A percentile compares a stretch with the other conserved stretches of the same genome.
These are phyloP conservation scores for Moxostoma hubbsi DNA, from an alignment of 2,797 vertebrate species.

Conservation along the genomic window DNA sequence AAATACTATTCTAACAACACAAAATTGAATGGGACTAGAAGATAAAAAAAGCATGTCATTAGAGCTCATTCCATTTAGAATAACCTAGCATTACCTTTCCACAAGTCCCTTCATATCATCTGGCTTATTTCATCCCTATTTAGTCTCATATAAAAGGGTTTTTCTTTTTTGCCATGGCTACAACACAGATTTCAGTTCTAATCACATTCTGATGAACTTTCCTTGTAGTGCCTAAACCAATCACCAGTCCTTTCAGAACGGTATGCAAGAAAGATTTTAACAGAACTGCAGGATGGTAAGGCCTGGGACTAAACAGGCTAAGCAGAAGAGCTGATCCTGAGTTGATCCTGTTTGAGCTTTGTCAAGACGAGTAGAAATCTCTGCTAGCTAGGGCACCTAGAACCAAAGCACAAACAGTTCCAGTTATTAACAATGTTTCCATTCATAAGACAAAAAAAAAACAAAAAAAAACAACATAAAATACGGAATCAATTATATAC, in stretches of 20 bases:
- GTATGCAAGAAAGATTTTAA: neutral
- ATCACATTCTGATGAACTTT: conserved; percentile 16
- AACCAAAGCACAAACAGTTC: conserved; percentile 26
- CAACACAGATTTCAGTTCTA: conserved; percentile 7
- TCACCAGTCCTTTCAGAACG: neutral
- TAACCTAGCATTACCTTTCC: conserved; percentile 9
- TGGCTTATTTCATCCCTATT: neutral
- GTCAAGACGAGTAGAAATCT: conserved; percentile 17
- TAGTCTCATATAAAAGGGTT: too few relatives aligned
- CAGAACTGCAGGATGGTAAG: conserved; percentile 13
- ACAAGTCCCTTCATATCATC: conserved; percentile 35
- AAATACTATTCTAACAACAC: neutral
- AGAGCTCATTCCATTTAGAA: conserved; percentile 3
- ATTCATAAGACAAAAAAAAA: too few relatives aligned
- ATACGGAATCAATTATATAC: too few relatives aligned
- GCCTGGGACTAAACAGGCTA: conserved; percentile 9
- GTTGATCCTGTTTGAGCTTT: conserved; percentile 1
- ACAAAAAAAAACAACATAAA: too few relatives aligned
- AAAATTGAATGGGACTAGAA: conserved; percentile 31
- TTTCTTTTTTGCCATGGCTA: conserved; percentile 21
- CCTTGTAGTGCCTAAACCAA: neutral
- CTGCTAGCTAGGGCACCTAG: conserved; percentile 4
- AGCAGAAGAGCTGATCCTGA: conserved; percentile 20
- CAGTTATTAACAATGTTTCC: too few relatives aligned
- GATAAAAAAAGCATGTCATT: conserved; percentile 18